Percentiles rank a stretch among this genome's conserved stretches.
Conservation (phyloP, 2,888 invertebrate genomes). For the Drosophila kambysellisi region DNA sequence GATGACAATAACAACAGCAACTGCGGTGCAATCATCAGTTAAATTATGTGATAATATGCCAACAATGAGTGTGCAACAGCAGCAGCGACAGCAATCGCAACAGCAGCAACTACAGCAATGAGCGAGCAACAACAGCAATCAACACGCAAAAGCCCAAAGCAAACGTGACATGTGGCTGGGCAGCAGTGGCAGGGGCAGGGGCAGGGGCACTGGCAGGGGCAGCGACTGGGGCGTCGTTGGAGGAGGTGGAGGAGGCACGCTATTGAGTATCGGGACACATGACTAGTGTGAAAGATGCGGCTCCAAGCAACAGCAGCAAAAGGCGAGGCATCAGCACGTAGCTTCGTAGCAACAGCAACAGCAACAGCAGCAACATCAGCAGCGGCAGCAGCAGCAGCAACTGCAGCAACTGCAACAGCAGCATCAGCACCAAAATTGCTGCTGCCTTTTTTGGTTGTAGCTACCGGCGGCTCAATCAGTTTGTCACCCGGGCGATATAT, state of each 20-base stretch:
- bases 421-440: conserved; percentile 64
- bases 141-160: conserved; percentile 79
- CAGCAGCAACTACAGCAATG: conserved; percentile 31
- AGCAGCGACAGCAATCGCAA: conserved; percentile 39
- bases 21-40: conserved; percentile 79
- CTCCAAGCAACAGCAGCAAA: conserved; percentile 41
- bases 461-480: conserved; percentile 76
- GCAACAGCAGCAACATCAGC: conserved; percentile 30
- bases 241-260: background rate
- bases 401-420: conserved; percentile 16
- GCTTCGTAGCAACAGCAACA: conserved; percentile 23
- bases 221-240: background rate
- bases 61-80: conserved; percentile 82
- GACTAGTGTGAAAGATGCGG: conserved; percentile 65
- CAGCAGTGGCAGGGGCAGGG: conserved; percentile 4
- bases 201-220: background rate
- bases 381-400: conserved; percentile 43
- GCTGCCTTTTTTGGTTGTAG: conserved; percentile 66
- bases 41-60: conserved; percentile 81
- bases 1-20: conserved; percentile 33
- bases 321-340: conserved; percentile 20
- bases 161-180: conserved; percentile 65
- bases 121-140: conserved; percentile 66
- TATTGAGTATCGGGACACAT: conserved; percentile 31
- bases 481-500: conserved; percentile 80